A percentile compares a stretch with the other conserved stretches of the same genome.
Evolutionary conservation across 2,888 invertebrate species (phyloP).

Genomic region (Noctua janthina): DNA sequence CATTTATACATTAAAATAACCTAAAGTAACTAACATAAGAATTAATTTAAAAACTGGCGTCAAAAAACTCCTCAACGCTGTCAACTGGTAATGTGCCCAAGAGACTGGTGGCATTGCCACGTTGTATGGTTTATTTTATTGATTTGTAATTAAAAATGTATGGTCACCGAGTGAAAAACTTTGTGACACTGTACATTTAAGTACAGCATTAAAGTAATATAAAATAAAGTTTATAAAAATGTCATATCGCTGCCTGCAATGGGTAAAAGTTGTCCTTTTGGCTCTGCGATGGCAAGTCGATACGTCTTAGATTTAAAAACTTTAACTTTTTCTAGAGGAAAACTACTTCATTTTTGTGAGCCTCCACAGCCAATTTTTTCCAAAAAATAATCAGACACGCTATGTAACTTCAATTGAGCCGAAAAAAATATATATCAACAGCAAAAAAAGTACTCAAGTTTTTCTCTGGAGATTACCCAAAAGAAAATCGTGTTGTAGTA

Average conservation of each 20-base stretch:
- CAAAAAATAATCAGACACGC: slow-evolving; percentile 21
- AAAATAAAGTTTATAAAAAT: neutral
- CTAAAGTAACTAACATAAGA: too few species aligned
- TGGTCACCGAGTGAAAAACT: neutral
- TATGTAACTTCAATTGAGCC: slow-evolving; percentile 37
- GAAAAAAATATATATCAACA: slow-evolving; percentile 35
- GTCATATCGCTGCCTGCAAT: neutral
- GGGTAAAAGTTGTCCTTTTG: neutral
- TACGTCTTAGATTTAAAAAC: neutral
- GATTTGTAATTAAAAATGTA: neutral
- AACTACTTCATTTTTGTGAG: neutral
- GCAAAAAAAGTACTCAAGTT: slow-evolving; percentile 51
- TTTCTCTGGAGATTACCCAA: slow-evolving; percentile 51
- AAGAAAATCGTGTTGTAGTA: slow-evolving; percentile 68
- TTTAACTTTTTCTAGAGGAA: neutral
- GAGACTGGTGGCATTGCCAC: too few species aligned
- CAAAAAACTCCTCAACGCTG: too few species aligned
- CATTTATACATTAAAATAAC: too few species aligned
- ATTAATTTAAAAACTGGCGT: too few species aligned
- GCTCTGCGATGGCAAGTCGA: neutral
- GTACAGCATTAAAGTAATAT: neutral
- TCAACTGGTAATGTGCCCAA: too few species aligned
- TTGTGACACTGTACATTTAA: neutral
- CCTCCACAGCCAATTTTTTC: neutral
- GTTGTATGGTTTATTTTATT: neutral